Percentiles rank a stretch among this genome's conserved stretches.
phyloP scores from a whole-genome alignment of 2,888 invertebrate species.

The Caenorhabditis imperialis region DNA sequence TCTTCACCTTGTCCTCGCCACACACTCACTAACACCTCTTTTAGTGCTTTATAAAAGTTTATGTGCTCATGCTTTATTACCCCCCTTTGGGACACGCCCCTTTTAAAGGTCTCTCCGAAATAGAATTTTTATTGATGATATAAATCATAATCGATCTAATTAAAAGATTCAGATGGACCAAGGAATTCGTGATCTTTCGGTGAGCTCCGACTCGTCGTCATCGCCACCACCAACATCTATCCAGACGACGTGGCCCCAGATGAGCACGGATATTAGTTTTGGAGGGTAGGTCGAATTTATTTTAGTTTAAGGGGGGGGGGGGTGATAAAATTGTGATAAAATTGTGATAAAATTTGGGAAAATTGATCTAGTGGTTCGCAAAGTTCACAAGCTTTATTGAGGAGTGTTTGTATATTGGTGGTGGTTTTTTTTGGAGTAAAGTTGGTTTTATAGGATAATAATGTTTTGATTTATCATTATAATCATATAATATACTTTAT shows the following conservation, averaged over 20 bases:
- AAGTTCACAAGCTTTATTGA: too few species aligned
- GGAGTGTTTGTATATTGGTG: too few species aligned
- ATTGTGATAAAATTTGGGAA: too few species aligned
- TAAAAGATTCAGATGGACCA: too few species aligned
- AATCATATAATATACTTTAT: too few species aligned
- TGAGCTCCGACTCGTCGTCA: slow-evolving; percentile 35
- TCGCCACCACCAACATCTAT: slow-evolving; percentile 8
- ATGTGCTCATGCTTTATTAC: slow-evolving; percentile 45
- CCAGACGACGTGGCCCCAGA: slow-evolving; percentile 18
- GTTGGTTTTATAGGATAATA: too few species aligned
- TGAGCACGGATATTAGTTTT: background rate
- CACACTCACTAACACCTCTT: slow-evolving; percentile 16
- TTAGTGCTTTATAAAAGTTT: slow-evolving; percentile 32
- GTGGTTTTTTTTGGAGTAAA: too few species aligned
- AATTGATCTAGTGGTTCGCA: too few species aligned
- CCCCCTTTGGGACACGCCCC: background rate
- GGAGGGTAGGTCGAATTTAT: too few species aligned
- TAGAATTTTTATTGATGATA: background rate
- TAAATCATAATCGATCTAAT: too few species aligned
- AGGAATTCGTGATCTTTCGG: slow-evolving; percentile 23
- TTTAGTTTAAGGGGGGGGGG: background rate
- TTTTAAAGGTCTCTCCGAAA: background rate
- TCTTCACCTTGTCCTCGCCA: background rate
- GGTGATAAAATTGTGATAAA: too few species aligned
- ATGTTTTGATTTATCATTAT: too few species aligned